A percentile compares a stretch with the other conserved stretches of the same genome.
phyloP scores from a whole-genome alignment of 2,888 invertebrate species.

The Luffia ferchaultella region DNA sequence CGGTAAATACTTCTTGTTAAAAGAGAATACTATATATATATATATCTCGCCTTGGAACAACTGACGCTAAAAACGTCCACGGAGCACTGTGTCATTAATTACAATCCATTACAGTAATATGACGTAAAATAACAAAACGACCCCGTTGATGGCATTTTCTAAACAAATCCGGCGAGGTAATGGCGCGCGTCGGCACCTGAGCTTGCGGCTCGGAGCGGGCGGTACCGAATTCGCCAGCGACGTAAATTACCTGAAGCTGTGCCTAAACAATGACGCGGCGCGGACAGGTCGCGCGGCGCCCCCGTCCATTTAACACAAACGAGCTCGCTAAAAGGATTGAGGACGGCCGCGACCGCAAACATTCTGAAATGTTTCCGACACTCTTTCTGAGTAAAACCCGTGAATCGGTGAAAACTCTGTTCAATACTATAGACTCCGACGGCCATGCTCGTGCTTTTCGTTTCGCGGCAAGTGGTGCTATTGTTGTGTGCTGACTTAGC shows the following conservation, averaged over 20 bases:
- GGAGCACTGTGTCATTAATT: background rate
- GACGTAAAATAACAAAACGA: background rate
- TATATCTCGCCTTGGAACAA: too few relatives aligned
- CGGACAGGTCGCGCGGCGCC: slow-evolving; percentile 5
- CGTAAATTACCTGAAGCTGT: slow-evolving; percentile 48
- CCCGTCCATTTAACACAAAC: background rate
- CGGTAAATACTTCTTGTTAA: too few relatives aligned
- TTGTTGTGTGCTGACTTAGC: slow-evolving; percentile 44
- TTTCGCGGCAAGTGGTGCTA: too few relatives aligned
- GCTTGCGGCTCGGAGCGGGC: slow-evolving; percentile 10
- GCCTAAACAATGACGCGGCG: slow-evolving; percentile 43
- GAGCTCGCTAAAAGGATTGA: background rate
- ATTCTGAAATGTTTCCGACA: background rate
- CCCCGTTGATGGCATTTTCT: slow-evolving; percentile 2
- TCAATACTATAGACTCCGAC: too few relatives aligned
- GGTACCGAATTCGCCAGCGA: background rate
- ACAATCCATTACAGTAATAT: background rate
- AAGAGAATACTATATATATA: too few relatives aligned
- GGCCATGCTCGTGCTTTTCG: too few relatives aligned
- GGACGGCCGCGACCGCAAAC: background rate
- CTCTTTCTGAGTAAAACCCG: background rate
- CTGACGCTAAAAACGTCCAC: too few relatives aligned
- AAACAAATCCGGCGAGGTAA: slow-evolving; percentile 20
- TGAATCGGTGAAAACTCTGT: slow-evolving; percentile 1
- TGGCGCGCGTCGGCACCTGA: slow-evolving; percentile 23